These are phyloP conservation scores for Lerema accius DNA, from an alignment of 1,140 invertebrate genomes.

Conservation along the genomic window DNA sequence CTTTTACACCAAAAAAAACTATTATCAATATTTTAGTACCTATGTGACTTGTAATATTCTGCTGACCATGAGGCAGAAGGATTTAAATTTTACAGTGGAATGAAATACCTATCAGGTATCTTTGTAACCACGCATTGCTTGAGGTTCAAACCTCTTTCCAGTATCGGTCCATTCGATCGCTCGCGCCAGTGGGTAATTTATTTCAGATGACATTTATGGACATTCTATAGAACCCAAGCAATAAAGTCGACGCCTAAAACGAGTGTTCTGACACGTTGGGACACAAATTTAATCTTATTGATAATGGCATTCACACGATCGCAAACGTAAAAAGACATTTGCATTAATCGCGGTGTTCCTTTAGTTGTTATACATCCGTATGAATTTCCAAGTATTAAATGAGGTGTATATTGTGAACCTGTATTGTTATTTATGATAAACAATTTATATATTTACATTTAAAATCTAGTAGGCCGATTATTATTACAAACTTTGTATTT, in stretches of 20 bases:
- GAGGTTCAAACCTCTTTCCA: conserved; percentile 24
- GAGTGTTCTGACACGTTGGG: conserved; percentile 46
- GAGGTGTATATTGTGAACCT: no score
- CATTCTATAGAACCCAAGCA: conserved; percentile 60
- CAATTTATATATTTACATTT: no score
- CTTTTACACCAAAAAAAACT: no score
- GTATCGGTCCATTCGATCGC: conserved; percentile 22
- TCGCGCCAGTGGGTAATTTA: conserved; percentile 53
- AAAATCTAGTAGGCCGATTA: no score
- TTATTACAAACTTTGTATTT: no score
- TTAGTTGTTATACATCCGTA: not conserved
- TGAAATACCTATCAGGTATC: no score
- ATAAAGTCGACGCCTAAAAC: conserved; percentile 61
- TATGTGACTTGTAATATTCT: no score
- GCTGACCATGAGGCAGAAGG: no score
- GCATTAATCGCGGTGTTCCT: not conserved
- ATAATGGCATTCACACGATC: conserved; percentile 39
- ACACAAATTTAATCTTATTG: conserved; percentile 49
- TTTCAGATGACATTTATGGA: conserved; percentile 71
- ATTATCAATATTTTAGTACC: no score
- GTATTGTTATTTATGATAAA: no score
- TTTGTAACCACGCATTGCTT: conserved; percentile 37
- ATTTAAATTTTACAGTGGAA: no score
- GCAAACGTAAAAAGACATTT: conserved; percentile 30
- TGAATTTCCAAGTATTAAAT: not conserved